phyloP scores from a whole-genome alignment of 2,888 invertebrate genomes.

The Cryptus viduatorius region DNA sequence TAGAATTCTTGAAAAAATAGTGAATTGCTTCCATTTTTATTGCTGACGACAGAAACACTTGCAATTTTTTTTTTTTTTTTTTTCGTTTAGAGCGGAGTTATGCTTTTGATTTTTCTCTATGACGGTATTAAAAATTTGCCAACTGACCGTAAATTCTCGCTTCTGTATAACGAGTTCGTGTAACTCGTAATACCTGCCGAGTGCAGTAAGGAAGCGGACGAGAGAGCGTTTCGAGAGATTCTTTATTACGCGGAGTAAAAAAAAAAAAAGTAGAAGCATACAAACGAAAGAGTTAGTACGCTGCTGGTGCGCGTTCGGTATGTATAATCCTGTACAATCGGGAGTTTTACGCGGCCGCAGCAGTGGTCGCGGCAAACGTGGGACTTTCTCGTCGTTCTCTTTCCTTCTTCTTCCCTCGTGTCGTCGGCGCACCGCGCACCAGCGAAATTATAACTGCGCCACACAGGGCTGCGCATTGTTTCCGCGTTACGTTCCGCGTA shows the following conservation, averaged over 20 bases:
- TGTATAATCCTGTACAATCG: constrained; percentile 55
- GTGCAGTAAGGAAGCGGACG: constrained; percentile 16
- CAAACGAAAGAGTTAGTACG: constrained; percentile 25
- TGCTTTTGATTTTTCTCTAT: neutral
- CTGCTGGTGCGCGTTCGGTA: constrained; percentile 4
- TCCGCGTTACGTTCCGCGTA: constrained; percentile 57
- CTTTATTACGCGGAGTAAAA: constrained; percentile 10
- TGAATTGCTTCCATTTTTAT: too few relatives aligned
- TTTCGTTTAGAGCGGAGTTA: neutral
- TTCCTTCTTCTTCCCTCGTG: constrained; percentile 33
- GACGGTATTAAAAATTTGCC: neutral
- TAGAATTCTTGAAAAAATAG: too few relatives aligned
- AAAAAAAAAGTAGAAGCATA: constrained; percentile 17
- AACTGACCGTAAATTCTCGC: neutral
- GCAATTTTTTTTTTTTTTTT: too few relatives aligned
- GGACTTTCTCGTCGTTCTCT: constrained; percentile 2
- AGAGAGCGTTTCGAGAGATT: constrained; percentile 22
- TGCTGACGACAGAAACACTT: too few relatives aligned
- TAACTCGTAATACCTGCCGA: constrained; percentile 9
- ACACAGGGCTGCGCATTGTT: constrained; percentile 52
- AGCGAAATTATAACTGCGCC: constrained; percentile 56
- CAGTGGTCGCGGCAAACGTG: constrained; percentile 10
- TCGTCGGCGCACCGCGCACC: constrained; percentile 43
- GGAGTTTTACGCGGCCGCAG: constrained; percentile 28
- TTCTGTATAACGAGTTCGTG: constrained; percentile 27